Base-by-base conservation (phyloP, 1,140 invertebrate species). In the Adelges cooleyi region DNA sequence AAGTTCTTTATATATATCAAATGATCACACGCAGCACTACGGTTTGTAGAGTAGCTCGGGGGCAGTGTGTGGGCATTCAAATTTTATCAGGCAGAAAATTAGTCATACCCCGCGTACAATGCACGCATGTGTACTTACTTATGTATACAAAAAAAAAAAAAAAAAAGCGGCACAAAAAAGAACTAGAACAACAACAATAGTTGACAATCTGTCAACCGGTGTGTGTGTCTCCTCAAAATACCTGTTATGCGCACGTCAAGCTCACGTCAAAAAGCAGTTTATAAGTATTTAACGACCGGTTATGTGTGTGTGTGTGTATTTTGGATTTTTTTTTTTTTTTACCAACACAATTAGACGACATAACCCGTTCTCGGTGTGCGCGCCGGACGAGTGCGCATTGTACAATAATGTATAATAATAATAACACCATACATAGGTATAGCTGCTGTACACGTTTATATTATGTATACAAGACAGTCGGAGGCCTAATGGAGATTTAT, bases 81-180 rank as follows among this genome's bases (percentile, higher is more conserved):
- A 62, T 62, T 62, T 48, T 25, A 48, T 27, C 56, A 48, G 56
- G 56, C 56, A 33, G 56, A 62, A 62, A 62, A 62, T 62, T 62
- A 46, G 56, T 3, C 42, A 17, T 53, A 38, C 18, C 17, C 13
- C 6, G 40, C 11, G n/a, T 17, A 8, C 40, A 15, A 11, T 44
- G 10, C 36, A 13, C 15, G 9, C 17, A 38, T 46, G 54, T 59
- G 11, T 29, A 33, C 15, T 33, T 15, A 38, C 0, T 2, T 11
- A 9, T 23, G 2, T n/a, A 46, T 13, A 59, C 23, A 18, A 15
- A 10, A 46, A 25, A 36, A 6, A 17, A 25, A 56, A 56, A 38
- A 5, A 44, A 44, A 44, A 15, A 44, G 40, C 8, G 40, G n/a
- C n/a, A 44, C 3, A 44, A 44, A 44, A 44, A 44, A 44, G 4